These are phyloP conservation scores for Dissostichus mawsoni DNA, from an alignment of 2,113 vertebrate genomes.

Conservation along the genomic window DNA sequence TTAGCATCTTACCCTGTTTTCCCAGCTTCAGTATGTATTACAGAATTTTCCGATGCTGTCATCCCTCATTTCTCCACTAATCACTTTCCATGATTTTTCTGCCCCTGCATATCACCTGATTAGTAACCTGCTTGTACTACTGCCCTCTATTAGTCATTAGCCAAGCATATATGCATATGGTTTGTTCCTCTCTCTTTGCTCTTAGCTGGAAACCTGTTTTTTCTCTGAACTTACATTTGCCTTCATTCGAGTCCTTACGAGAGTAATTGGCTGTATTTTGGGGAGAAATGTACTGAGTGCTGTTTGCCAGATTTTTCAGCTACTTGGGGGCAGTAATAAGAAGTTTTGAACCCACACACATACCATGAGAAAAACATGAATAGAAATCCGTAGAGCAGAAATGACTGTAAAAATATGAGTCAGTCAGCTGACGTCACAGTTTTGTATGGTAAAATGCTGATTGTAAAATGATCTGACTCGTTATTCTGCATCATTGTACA, in stretches of 20 bases:
- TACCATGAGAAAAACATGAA: too few relatives aligned
- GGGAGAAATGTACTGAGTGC: too few relatives aligned
- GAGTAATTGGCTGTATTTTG: too few relatives aligned
- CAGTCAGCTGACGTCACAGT: not conserved
- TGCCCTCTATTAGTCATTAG: conserved; percentile 8
- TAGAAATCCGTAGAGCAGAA: too few relatives aligned
- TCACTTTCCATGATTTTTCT: conserved; percentile 10
- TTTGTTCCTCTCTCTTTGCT: too few relatives aligned
- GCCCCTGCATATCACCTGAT: conserved; percentile 24
- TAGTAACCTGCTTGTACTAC: conserved; percentile 15
- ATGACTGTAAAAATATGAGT: too few relatives aligned
- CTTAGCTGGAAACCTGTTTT: too few relatives aligned
- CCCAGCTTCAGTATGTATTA: not conserved
- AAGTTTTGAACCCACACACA: too few relatives aligned
- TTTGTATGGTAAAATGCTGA: not conserved
- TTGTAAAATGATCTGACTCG: not conserved
- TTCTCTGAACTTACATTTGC: too few relatives aligned
- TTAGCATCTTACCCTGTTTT: conserved; percentile 7
- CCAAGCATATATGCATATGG: not conserved
- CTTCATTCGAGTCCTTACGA: too few relatives aligned
- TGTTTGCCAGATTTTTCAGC: too few relatives aligned
- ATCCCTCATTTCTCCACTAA: conserved; percentile 23
- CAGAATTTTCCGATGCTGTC: conserved; percentile 6
- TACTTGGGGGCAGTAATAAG: too few relatives aligned
- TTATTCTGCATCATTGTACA: not conserved